phyloP scores from a whole-genome alignment of 2,797 vertebrate genomes.

The Eremophila alpestris region DNA sequence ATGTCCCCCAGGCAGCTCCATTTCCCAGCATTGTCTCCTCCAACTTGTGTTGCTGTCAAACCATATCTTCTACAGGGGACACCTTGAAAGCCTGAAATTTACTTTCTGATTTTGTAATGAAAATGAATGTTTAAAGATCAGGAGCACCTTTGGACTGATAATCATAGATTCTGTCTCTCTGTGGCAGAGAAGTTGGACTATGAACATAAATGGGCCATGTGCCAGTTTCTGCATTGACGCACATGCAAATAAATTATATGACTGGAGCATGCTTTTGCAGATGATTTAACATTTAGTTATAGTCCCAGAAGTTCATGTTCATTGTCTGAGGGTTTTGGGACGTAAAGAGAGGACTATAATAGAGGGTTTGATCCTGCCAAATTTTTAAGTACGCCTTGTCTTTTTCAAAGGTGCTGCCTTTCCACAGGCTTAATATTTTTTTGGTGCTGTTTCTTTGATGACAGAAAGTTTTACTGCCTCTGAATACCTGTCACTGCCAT shows the following conservation, averaged over 20 bases:
- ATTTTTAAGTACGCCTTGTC: not conserved
- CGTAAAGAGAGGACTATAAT: not conserved
- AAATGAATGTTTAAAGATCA: not conserved
- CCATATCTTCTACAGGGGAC: rapidly evolving
- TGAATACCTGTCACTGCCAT: not conserved
- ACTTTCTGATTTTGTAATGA: not conserved
- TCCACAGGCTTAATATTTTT: not conserved
- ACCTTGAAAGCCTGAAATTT: not conserved
- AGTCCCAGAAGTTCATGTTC: not conserved
- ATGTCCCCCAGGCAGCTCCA: not conserved
- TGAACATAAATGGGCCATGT: not conserved
- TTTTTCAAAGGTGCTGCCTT: not conserved
- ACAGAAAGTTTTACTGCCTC: not conserved
- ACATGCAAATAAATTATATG: not conserved
- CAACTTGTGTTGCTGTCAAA: not conserved
- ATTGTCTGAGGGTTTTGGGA: not conserved
- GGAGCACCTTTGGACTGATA: not conserved
- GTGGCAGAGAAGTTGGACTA: not conserved
- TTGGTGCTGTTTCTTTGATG: not conserved
- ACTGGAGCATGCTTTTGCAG: not conserved
- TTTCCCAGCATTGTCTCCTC: rapidly evolving
- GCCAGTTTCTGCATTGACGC: not conserved
- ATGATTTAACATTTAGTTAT: not conserved
- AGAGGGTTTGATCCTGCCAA: not conserved
- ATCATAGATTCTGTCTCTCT: not conserved